Percentiles rank a stretch among this genome's conserved stretches.
Conservation (phyloP, 92 coral and sea anemone genomes). For the Phenganax subtilis region DNA sequence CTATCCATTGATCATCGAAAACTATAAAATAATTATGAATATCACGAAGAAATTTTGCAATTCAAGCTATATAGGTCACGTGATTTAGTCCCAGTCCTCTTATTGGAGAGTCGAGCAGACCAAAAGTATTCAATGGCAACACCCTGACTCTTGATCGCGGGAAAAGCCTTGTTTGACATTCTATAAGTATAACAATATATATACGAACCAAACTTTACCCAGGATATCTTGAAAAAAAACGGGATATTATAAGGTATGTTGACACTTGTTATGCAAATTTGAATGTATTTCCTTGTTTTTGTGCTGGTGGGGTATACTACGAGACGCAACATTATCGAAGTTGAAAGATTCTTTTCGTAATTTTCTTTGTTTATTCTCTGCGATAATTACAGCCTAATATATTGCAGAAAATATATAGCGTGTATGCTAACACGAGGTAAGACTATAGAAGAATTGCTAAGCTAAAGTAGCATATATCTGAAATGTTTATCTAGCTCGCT, state of each 20-base stretch:
- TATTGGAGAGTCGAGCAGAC: background rate
- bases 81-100: background rate
- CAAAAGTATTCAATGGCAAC: conserved; percentile 8
- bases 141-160: conserved; percentile 6
- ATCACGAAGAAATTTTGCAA: too few species aligned
- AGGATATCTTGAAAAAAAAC: background rate
- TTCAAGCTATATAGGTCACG: background rate
- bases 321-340: background rate
- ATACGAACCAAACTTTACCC: background rate
- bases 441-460: too few species aligned
- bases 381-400: background rate
- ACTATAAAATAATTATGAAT: too few species aligned
- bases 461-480: background rate
- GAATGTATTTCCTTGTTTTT: too few species aligned
- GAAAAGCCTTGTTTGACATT: background rate
- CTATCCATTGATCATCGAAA: too few species aligned
- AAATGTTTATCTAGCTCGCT: background rate
- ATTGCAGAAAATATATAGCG: background rate
- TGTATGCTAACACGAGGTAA: background rate
- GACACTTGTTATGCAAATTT: background rate
- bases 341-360: background rate
- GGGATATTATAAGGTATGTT: background rate
- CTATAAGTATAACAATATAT: background rate
- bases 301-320: too few species aligned
- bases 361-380: background rate